Evolutionary conservation across 2,888 invertebrate species (phyloP).

Genomic region (Noctua janthe): DNA sequence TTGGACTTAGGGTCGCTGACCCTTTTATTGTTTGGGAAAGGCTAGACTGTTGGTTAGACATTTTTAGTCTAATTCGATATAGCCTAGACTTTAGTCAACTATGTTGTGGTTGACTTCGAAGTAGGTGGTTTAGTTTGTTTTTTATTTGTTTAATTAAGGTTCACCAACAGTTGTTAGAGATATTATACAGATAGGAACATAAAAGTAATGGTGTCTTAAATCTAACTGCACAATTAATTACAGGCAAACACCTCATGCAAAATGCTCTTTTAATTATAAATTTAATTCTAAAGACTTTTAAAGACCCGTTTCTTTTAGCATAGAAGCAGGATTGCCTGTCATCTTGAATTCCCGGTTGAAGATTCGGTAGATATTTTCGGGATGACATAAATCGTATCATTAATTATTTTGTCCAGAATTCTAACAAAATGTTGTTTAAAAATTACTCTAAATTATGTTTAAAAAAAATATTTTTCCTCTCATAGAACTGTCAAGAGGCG

Average conservation of each 20-base stretch:
- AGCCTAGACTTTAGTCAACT: neutral
- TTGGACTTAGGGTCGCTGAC: constrained; percentile 23
- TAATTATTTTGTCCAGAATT: neutral
- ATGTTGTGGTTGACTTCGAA: neutral
- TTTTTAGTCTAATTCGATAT: neutral
- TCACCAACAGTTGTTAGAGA: no score
- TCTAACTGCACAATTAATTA: no score
- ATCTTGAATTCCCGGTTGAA: neutral
- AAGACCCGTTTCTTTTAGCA: no score
- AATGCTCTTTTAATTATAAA: no score
- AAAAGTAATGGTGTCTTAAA: no score
- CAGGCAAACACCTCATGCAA: no score
- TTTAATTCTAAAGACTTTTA: no score
- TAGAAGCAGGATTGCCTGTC: neutral
- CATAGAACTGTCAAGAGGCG: no score
- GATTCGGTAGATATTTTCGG: neutral
- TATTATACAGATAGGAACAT: no score
- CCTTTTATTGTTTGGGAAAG: constrained; percentile 2
- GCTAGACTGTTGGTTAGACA: neutral
- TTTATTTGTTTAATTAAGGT: no score
- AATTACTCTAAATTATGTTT: neutral
- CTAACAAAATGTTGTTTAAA: no score
- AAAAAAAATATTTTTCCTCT: neutral
- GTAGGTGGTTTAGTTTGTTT: neutral
- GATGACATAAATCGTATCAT: neutral